Percentiles rank a stretch among this genome's conserved stretches.
Evolutionary conservation across 2,888 invertebrate species (phyloP).

Genomic region (Hipparchia semele): DNA sequence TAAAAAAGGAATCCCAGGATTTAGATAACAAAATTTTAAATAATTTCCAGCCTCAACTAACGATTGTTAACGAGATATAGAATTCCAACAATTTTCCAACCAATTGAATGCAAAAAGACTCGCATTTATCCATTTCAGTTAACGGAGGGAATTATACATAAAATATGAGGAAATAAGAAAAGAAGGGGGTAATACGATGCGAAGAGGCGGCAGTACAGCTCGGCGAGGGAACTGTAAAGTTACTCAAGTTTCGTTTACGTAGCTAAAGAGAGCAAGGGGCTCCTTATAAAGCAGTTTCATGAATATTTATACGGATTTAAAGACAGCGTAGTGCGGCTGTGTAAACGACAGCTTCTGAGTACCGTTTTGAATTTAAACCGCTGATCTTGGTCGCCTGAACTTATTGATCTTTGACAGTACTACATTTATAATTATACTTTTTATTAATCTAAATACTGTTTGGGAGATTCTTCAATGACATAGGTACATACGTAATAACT

Average conservation of each 20-base stretch:
- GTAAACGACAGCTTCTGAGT: conserved; percentile 62
- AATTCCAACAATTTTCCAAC: background rate
- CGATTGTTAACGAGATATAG: no score
- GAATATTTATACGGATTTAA: conserved; percentile 72
- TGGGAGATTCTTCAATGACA: no score
- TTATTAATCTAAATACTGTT: no score
- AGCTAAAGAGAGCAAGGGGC: conserved; percentile 59
- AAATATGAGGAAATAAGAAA: conserved; percentile 23
- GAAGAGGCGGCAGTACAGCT: conserved; percentile 21
- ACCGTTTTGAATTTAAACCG: conserved; percentile 60
- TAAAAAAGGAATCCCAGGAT: no score
- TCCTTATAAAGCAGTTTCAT: conserved; percentile 65
- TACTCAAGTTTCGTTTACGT: conserved; percentile 60
- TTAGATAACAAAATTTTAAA: background rate
- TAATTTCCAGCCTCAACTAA: background rate
- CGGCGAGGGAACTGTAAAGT: conserved; percentile 49
- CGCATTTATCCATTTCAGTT: background rate
- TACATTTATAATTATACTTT: no score
- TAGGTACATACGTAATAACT: no score
- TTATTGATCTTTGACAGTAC: no score
- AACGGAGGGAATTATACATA: conserved; percentile 4
- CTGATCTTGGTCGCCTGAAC: background rate
- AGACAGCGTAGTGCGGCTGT: conserved; percentile 63
- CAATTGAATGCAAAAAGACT: background rate
- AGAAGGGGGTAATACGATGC: conserved; percentile 26